phyloP scores from a whole-genome alignment of 1,140 invertebrate species.

The Atta colombica region DNA sequence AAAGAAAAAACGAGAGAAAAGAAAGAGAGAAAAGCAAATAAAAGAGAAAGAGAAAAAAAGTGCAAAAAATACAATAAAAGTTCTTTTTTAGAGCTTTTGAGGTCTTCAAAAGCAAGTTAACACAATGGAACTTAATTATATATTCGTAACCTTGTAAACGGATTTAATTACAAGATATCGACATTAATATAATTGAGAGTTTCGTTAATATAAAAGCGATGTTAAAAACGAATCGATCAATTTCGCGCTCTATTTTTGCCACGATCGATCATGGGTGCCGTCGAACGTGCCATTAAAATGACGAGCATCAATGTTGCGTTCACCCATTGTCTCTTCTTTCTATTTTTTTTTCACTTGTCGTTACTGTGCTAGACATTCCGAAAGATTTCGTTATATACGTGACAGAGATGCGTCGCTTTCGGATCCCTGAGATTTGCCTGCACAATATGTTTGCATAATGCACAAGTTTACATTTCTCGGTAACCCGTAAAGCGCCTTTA shows the following conservation, averaged over 20 bases:
- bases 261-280: conserved; percentile 40
- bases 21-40: no score
- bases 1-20: not conserved
- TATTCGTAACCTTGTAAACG: not conserved
- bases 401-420: not conserved
- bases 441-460: conserved; percentile 26
- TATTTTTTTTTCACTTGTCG: not conserved
- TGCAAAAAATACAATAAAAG: not conserved
- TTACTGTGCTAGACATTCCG: not conserved
- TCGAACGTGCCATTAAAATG: conserved; percentile 35
- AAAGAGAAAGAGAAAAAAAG: not conserved
- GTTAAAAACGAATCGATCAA: conserved; percentile 45
- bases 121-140: not conserved
- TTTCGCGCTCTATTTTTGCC: conserved; percentile 56
- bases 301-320: conserved; percentile 11
- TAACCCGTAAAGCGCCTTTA: conserved; percentile 21
- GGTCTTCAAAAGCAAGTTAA: not conserved
- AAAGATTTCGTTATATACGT: conserved; percentile 25
- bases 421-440: not conserved
- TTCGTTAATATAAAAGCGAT: conserved; percentile 15
- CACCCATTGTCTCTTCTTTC: not conserved
- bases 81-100: not conserved
- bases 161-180: not conserved
- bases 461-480: conserved; percentile 29
- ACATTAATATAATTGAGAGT: not conserved